A percentile compares a stretch with the other conserved stretches of the same genome.
Conservation (phyloP, 2,888 invertebrate species). For the Hydriomena furcata region DNA sequence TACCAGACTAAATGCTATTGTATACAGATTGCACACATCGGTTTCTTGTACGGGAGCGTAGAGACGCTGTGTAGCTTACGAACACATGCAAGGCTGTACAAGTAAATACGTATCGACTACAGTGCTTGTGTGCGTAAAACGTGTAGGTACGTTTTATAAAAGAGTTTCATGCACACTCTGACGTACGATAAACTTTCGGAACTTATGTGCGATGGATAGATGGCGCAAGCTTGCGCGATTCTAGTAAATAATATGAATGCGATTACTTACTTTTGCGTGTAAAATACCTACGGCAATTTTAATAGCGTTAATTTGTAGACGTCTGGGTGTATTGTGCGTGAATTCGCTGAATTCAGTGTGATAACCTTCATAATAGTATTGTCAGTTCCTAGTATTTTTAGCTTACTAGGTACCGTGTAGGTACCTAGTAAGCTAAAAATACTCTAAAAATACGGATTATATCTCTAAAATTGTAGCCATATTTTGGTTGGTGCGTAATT, state of each 20-base stretch:
- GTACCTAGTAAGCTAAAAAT: no score
- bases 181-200: slow-evolving; percentile 35
- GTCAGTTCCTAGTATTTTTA: no score
- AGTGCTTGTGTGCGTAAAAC: slow-evolving; percentile 40
- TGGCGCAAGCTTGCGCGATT: slow-evolving; percentile 50
- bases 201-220: slow-evolving; percentile 49
- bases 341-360: no score
- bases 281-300: no score
- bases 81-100: slow-evolving; percentile 34
- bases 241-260: slow-evolving; percentile 21
- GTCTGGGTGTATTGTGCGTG: no score
- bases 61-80: slow-evolving; percentile 30
- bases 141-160: slow-evolving; percentile 38
- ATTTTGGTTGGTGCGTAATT: no score
- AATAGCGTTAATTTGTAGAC: no score
- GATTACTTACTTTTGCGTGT: no score
- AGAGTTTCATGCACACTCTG: slow-evolving; percentile 40
- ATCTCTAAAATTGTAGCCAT: no score
- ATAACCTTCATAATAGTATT: no score
- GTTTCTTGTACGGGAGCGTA: slow-evolving; percentile 19
- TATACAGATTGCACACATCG: slow-evolving; percentile 31
- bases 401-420: no score
- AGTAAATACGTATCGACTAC: slow-evolving; percentile 39
- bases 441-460: no score
- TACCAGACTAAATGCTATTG: slow-evolving; percentile 6